Evolutionary conservation across 2,797 vertebrate species (phyloP), one percentile per base, ranked within the genome.

Genomic region (Parauchenoglanis ngamensis): DNA sequence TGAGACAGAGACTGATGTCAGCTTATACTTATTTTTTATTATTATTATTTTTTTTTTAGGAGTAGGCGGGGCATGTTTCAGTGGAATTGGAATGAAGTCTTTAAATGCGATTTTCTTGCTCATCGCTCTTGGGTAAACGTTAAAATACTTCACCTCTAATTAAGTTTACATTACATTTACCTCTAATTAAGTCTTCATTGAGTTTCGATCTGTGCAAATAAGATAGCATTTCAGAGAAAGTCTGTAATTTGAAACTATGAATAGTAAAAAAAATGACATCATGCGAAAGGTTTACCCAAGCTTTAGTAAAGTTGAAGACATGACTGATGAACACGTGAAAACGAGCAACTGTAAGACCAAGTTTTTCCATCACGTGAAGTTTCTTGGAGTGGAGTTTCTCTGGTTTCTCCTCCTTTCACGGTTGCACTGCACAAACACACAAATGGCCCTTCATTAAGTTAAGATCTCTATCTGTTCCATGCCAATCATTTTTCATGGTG

Each of bases 331-430:
- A 19, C 6, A 19, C 17, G 35, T 70, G 44, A 40, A 35, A 72
- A 40, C 1, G 21, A 49, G 40, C 17, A 73, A 46, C 40, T 46
- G 21, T 23, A 44, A 46, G 73, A 5, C 12, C 23, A 28, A 5
- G 73, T 8, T 54, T 49, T 40, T 10, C 19, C 21, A 25, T 19
- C 49, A 54, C 44, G 5, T 52, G 44, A 76, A 25, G 25, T 56
- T 78, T 56, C 70, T 35, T 35, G 35, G 35, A 35, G 35, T 35
- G 3, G 46, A 67, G 54, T 52, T 49, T n/a, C 49, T 57, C 17
- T 59, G 54, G 49, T 83, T 76, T 67, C 44, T 25, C 35, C 19
- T 65, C 23, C 54, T 87, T 89, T 89, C 4, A 44, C 13, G 83
- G 23, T 73, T 65, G 44, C 61, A 2, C 63, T 83, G 61, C 52